Base-by-base conservation (phyloP, 2,113 vertebrate species). In the Chloropsis cyanopogon region DNA sequence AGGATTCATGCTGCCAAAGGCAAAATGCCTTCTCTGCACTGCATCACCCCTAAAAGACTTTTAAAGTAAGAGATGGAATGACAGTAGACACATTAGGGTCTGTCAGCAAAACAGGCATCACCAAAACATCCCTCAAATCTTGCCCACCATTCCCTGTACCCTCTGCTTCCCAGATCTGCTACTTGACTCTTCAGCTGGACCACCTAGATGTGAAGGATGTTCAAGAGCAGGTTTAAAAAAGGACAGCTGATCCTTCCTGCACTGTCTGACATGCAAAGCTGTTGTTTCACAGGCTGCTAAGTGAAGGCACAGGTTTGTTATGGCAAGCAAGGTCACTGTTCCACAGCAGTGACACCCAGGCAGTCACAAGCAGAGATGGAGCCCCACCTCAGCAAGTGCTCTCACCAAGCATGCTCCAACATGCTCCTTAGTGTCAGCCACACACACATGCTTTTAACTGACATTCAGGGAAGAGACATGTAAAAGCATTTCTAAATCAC, bases 401-500 rank as follows among this genome's bases (percentile, higher is more conserved):
- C 60, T 60, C 75, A 90, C 41, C 82, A 22, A 42, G 57, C 33
- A 3, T n/a, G 75, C 82, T 91, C 75, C 78, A 86, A 88, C 76
- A 80, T 89, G 90, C 90, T 83, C 25, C 46, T 33, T n/a, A 0
- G 13, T 16, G 54, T 60, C 64, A 94, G 95, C 85, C 77, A 88
- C 78, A 72, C 49, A 73, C 44, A 77, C 82, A 61, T 79, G 84
- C 93, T 93, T 95, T 77, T 85, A 60, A 86, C 42, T 61, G 85
- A 66, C 29, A 72, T 63, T n/a, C 16, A 53, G 66, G 41, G 86
- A 92, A 95, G 66, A 79, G 29, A 87, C 19, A 18, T 4, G 12
- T 25, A 54, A 90, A 50, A 92, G 80, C 82, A 83, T 81, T 97
- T 95, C 90, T 93, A 93, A 78, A 93, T 54, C 31, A 83, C 69